phyloP scores from a whole-genome alignment of 2,797 vertebrate genomes.

The Macropus fuliginosus region DNA sequence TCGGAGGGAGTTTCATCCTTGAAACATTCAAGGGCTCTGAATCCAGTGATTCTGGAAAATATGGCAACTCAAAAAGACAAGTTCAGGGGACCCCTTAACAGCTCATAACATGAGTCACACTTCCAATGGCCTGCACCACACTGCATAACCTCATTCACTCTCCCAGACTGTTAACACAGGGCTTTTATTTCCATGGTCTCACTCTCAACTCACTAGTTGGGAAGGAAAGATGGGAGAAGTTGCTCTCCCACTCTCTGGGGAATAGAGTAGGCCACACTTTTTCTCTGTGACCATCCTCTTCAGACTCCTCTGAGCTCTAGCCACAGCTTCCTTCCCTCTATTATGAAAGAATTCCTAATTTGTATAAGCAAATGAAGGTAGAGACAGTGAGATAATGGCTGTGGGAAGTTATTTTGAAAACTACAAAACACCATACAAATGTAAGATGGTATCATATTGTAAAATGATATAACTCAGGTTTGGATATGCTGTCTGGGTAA shows the following conservation, averaged over 20 bases:
- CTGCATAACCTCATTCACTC: background rate
- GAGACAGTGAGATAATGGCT: background rate
- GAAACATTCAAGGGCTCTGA: background rate
- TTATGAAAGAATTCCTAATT: background rate
- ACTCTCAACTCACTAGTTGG: background rate
- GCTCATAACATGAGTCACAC: background rate
- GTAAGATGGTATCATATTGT: conserved; percentile 20
- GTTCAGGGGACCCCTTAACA: too few species aligned
- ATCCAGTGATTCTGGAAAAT: background rate
- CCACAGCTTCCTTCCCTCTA: background rate
- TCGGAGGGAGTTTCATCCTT: background rate
- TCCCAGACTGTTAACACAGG: background rate
- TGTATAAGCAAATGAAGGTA: background rate
- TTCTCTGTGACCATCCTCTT: background rate
- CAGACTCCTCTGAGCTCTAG: background rate
- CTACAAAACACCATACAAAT: conserved; percentile 27
- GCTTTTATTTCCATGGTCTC: background rate
- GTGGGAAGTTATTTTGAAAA: background rate
- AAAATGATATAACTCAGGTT: background rate
- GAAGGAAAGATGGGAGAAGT: background rate
- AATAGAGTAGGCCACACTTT: background rate
- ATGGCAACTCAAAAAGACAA: background rate
- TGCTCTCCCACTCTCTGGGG: background rate
- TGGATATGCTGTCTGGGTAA: conserved; percentile 20
- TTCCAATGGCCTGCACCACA: background rate